phyloP scores from a whole-genome alignment of 2,797 vertebrate genomes.

The Pipistrellus nathusii region DNA sequence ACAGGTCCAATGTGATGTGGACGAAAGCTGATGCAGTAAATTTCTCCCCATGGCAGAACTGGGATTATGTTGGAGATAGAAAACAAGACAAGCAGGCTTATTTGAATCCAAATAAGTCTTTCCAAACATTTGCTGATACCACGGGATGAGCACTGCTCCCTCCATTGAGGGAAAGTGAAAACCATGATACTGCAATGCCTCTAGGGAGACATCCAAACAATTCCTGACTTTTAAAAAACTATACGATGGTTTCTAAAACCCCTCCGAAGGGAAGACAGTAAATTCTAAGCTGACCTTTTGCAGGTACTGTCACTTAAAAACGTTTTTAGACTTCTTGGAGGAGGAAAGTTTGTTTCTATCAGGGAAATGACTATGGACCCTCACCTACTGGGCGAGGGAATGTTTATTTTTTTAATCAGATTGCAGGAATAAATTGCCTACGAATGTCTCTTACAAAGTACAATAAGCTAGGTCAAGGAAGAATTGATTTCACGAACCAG shows the following conservation, averaged over 20 bases:
- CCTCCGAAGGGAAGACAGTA: background rate
- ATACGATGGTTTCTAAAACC: background rate
- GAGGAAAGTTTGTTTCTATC: slow-evolving; percentile 8
- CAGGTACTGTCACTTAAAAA: background rate
- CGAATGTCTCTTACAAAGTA: background rate
- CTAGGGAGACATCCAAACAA: background rate
- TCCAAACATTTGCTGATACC: background rate
- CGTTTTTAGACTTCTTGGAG: slow-evolving; percentile 11
- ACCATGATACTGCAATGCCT: background rate
- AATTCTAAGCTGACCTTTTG: slow-evolving; percentile 35
- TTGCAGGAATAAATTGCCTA: slow-evolving; percentile 44
- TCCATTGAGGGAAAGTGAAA: background rate
- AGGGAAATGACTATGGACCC: background rate
- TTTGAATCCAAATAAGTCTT: background rate
- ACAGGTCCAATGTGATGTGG: background rate
- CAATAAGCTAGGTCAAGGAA: background rate
- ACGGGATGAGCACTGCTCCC: background rate
- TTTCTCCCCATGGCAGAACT: background rate
- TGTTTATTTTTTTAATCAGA: slow-evolving; percentile 61
- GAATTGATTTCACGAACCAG: background rate
- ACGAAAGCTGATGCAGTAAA: background rate
- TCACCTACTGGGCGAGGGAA: slow-evolving; percentile 4
- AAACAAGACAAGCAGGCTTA: background rate
- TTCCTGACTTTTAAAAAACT: background rate
- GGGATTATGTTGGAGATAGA: background rate